Evolutionary conservation across 2,113 vertebrate genomes (phyloP), one percentile per base, ranked within the genome.

Genomic region (Mastomys coucha): DNA sequence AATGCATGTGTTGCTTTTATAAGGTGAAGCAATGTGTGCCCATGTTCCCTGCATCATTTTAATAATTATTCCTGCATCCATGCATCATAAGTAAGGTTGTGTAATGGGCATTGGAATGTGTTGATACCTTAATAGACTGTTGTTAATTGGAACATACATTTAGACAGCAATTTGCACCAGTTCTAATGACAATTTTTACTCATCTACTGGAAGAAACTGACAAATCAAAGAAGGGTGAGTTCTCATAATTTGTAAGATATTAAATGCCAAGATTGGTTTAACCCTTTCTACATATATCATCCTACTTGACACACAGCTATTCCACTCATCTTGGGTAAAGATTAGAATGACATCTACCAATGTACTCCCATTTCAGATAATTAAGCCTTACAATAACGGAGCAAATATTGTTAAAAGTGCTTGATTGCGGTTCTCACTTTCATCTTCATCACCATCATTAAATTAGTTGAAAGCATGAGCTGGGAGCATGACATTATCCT

Each of bases 111-210:
- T 88, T 91, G 58, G 95, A 96, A 97, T 97, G 94, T 95, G 93
- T 91, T 97, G 97, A 96, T 97, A 97, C 88, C 97, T 97, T 97
- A 97, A 96, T 88, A 96, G 97, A 97, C 86, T 96, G 94, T 91
- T 97, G 96, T 97, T 97, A 97, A 98, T 97, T 97, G 91, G 95
- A 95, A 91, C 94, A 93, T 94, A 94, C 77, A 97, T 97, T 96
- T 94, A 96, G 89, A 96, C 86, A 97, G 90, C 78, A 91, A 95
- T 97, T 97, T 97, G 60, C 77, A 49, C 93, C 2, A 13, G 88
- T 75, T 94, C 22, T 92, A 76, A 96, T 31, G 78, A 84, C 78
- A 94, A 92, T 88, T 72, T n/a, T 67, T 72, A 51, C 39, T 78
- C 51, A 80, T 95, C 93, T 96, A 92, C 65, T 81, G 67, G 69